Evolutionary conservation across 2,888 invertebrate species (phyloP), one percentile per base, ranked within the genome.

Genomic region (Bembecia ichneumoniformis): DNA sequence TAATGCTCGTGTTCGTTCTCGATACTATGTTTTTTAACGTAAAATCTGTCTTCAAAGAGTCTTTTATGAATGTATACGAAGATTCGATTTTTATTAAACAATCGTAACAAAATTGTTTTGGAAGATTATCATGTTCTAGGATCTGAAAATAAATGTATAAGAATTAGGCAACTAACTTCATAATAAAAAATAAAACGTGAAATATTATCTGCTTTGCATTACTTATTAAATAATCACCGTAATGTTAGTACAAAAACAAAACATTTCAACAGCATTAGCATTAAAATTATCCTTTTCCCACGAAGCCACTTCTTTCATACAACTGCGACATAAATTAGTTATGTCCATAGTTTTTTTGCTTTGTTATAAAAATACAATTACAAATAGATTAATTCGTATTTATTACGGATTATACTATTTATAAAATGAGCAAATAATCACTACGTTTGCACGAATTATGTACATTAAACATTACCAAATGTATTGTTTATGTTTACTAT

Each of bases 11-110:
- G 48, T 66, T 64, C 1, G 58, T 63, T 48, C 78, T 64, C 1
- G 71, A 74, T 17, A 77, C 60, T 0, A 82, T 68, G 40, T 82
- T 83, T 52, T 73, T 77, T 0, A 86, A 59, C 3, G 75, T 74
- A 0, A 73, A 58, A 47, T 84, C 74, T 0, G 74, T 75, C 62
- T 74, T 79, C 49, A 77, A 76, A 0, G 84, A 80, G 55, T 79
- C 80, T 0, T 74, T 81, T 43, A 89, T 80, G 59, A 84, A 89
- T 43, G 73, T 77, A 58, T 79, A 88, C 43, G 82, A 80, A 1
- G 80, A 82, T 58, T 89, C 82, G 58, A 89, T 80, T 64, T 82
- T 82, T 1, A 77, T 76, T 35, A 77, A 65, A 50, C 89, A 89
- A 50, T 83, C 73, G 45, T 78, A 81, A 57, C 89, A 89, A 49